Conservation (phyloP, 2,888 invertebrate species). For the Stenchaetothrips biformis region DNA sequence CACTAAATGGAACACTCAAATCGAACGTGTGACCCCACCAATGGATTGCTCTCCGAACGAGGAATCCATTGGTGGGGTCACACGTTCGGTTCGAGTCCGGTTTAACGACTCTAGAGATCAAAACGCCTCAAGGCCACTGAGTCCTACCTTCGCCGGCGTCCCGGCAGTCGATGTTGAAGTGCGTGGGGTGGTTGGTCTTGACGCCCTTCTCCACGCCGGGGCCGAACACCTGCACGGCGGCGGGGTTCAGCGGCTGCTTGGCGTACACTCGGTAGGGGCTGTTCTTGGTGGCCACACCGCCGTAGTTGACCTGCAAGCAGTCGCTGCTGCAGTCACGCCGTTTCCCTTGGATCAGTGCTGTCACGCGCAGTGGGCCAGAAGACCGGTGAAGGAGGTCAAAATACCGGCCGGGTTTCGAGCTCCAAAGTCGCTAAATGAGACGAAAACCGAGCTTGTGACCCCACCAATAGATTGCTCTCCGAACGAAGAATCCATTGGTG, state of each 20-base stretch:
- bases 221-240: constrained; percentile 75
- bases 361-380: constrained; percentile 56
- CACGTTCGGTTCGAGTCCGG: too few relatives aligned
- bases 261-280: constrained; percentile 78
- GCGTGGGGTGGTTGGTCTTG: constrained; percentile 68
- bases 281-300: constrained; percentile 73
- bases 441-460: too few relatives aligned
- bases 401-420: not conserved
- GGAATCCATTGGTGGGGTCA: too few relatives aligned
- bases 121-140: too few relatives aligned
- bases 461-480: too few relatives aligned
- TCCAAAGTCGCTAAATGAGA: too few relatives aligned
- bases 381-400: not conserved
- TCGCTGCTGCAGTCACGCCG: constrained; percentile 69
- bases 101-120: too few relatives aligned
- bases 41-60: too few relatives aligned
- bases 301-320: constrained; percentile 63
- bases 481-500: too few relatives aligned
- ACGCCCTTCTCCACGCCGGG: constrained; percentile 79
- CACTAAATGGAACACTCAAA: too few relatives aligned
- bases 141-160: constrained; percentile 70
- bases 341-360: constrained; percentile 63
- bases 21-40: too few relatives aligned
- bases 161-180: constrained; percentile 80
- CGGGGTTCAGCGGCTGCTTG: constrained; percentile 66